Evolutionary conservation across 2,888 invertebrate genomes (phyloP), one percentile per base, ranked within the genome.

Genomic region (Tiphia femorata): DNA sequence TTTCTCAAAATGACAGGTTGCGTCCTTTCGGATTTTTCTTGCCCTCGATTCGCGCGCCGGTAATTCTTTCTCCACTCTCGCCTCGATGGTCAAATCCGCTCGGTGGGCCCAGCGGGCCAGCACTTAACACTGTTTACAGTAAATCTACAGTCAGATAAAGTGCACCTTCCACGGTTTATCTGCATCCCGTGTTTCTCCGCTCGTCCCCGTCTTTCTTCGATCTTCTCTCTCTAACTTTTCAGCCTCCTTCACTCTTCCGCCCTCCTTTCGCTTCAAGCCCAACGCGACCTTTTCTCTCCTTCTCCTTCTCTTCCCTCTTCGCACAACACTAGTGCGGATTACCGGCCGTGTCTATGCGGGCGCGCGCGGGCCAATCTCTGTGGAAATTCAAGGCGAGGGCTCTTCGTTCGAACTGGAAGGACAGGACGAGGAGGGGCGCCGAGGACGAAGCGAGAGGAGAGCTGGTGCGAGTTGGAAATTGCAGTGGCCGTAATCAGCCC

Each of bases 371-470:
- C 58, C 60, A 65, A 75, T 64, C 67, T 73, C 62, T 35, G 46
- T 62, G 57, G 54, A 68, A 72, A 75, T 72, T 64, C 70, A 62
- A 67, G 65, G 29, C 25, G 48, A 58, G 62, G 37, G 63, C 29
- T 62, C 52, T 49, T 21, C 47, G 49, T 50, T 58, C 55, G 58
- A 49, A 21, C 17, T n/a, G n/a, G n/a, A n/a, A n/a, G n/a, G n/a
- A n/a, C n/a, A n/a, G n/a, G n/a, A n/a, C n/a, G n/a, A n/a, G n/a
- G n/a, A n/a, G n/a, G n/a, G n/a, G n/a, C n/a, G n/a, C n/a, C n/a
- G n/a, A n/a, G n/a, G n/a, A n/a, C n/a, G n/a, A n/a, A n/a, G n/a
- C n/a, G n/a, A n/a, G n/a, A n/a, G n/a, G n/a, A 33, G 33, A 33
- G 43, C 40, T 19, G 33, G 12, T 21, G 38, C 29, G 52, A 49